A percentile compares a stretch with the other conserved stretches of the same genome.
Conservation (phyloP, 2,797 vertebrate species). For the Chelmon rostratus region DNA sequence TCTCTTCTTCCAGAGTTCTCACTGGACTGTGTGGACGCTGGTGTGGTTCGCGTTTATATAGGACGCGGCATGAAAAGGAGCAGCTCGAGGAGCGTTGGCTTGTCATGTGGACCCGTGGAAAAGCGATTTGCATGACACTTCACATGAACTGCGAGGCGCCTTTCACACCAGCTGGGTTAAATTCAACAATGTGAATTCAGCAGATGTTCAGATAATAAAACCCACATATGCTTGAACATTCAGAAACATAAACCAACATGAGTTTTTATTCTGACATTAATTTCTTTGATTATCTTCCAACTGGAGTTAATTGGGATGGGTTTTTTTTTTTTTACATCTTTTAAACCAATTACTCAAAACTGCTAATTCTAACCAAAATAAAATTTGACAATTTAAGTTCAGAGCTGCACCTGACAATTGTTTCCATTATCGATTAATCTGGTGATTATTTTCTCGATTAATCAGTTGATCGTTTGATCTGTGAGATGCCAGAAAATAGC, state of each 20-base stretch:
- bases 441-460: neutral
- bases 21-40: neutral
- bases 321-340: neutral
- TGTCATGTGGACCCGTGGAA: slow-evolving; percentile 65
- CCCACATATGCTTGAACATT: neutral
- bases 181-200: neutral
- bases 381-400: neutral
- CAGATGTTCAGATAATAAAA: neutral
- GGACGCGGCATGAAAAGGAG: neutral
- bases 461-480: neutral
- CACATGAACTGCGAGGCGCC: slow-evolving; percentile 7
- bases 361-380: neutral
- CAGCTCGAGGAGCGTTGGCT: slow-evolving; percentile 2
- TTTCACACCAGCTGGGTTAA: slow-evolving; percentile 2
- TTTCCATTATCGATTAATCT: neutral
- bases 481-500: neutral
- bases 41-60: slow-evolving; percentile 37
- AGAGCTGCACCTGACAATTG: neutral
- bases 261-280: neutral
- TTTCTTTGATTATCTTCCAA: neutral
- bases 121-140: slow-evolving; percentile 65
- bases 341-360: neutral
- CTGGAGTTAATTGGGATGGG: no score
- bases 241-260: neutral
- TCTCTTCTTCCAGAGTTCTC: slow-evolving; percentile 22